Evolutionary conservation across 2,888 invertebrate species (phyloP).

Genomic region (Hemithea aestivaria): DNA sequence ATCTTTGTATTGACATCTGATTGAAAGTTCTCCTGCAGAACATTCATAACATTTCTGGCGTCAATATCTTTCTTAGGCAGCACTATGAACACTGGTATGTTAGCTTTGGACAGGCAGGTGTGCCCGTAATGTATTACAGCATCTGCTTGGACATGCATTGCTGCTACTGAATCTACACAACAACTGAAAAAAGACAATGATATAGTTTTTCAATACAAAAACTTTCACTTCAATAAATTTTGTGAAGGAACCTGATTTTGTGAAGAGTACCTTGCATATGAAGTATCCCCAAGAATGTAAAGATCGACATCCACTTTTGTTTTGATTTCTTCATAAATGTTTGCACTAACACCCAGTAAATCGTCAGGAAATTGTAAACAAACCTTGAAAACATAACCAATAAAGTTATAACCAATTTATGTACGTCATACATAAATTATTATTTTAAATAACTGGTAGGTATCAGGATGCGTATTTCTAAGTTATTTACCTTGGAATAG

Average conservation of each 20-base stretch:
- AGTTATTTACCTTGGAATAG: constrained; percentile 80
- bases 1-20: constrained; percentile 50
- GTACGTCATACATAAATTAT: neutral
- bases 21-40: constrained; percentile 39
- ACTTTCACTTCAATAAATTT: neutral
- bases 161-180: constrained; percentile 93
- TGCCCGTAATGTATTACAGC: constrained; percentile 95
- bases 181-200: constrained; percentile 88
- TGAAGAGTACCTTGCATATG: constrained; percentile 86
- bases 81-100: constrained; percentile 87
- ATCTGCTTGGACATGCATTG: constrained; percentile 91
- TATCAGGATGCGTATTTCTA: no score
- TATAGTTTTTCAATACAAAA: no score
- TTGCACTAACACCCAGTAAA: constrained; percentile 83
- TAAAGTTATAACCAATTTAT: no score
- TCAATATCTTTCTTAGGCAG: constrained; percentile 82
- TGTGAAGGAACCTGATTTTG: no score
- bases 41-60: constrained; percentile 42
- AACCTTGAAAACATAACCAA: constrained; percentile 76
- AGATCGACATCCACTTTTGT: constrained; percentile 72
- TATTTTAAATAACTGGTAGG: no score
- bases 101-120: constrained; percentile 88
- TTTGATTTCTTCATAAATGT: constrained; percentile 81
- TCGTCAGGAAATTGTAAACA: constrained; percentile 96
- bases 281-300: constrained; percentile 93